Evolutionary conservation across 2,888 invertebrate genomes (phyloP).

Genomic region (Calliphora vomitoria): DNA sequence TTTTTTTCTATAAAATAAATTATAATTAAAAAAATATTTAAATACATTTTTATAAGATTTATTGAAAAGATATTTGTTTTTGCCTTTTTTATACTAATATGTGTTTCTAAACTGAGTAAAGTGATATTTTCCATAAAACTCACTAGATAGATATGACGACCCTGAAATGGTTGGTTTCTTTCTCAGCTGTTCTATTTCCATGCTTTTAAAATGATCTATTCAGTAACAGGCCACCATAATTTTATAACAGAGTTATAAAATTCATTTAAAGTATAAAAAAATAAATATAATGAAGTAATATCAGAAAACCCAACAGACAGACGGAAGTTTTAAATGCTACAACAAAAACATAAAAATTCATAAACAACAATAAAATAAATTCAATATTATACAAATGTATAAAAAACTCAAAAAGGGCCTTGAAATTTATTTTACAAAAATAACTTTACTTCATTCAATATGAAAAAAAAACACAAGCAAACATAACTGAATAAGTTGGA

Average conservation of each 20-base stretch:
- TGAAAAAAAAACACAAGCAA: conserved; percentile 52
- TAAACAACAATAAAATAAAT: conserved; percentile 21
- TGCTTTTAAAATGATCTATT: conserved; percentile 64
- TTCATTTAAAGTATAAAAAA: not conserved
- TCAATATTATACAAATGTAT: conserved; percentile 9
- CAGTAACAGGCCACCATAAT: conserved; percentile 57
- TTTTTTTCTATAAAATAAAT: too few species aligned
- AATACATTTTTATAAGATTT: too few species aligned
- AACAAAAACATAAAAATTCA: conserved; percentile 10
- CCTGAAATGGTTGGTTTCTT: not conserved
- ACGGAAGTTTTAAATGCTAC: conserved; percentile 20
- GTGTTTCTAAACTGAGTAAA: too few species aligned
- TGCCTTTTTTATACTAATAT: too few species aligned
- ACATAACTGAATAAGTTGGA: not conserved
- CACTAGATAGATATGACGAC: not conserved
- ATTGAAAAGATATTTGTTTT: too few species aligned
- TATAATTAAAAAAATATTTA: too few species aligned
- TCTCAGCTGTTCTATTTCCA: conserved; percentile 28
- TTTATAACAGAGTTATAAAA: not conserved
- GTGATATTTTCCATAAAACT: too few species aligned
- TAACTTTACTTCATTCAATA: conserved; percentile 19
- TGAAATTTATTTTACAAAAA: conserved; percentile 73
- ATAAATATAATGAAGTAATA: not conserved
- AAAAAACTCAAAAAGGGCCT: conserved; percentile 73
- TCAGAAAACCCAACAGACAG: conserved; percentile 20